These are phyloP conservation scores for Drosophila pseudoobscura DNA, from an alignment of 1,140 invertebrate species.

Conservation along the genomic window DNA sequence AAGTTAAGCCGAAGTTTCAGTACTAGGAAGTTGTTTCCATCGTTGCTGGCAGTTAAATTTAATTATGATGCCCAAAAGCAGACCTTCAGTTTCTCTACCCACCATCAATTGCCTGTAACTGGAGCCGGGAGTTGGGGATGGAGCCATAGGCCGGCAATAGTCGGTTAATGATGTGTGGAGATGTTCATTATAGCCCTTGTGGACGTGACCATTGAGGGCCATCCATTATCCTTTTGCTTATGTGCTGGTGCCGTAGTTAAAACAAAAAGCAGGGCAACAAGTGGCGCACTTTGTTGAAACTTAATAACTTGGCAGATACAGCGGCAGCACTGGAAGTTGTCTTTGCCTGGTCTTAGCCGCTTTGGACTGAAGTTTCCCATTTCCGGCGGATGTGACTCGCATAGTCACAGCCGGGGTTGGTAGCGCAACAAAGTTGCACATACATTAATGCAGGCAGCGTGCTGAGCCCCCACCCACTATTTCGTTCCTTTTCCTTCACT, in stretches of 20 bases:
- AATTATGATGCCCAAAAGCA: slow-evolving; percentile 73
- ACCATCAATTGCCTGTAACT: slow-evolving; percentile 57
- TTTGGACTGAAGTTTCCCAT: slow-evolving; percentile 54
- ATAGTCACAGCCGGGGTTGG: slow-evolving; percentile 15
- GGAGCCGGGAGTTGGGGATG: slow-evolving; percentile 32
- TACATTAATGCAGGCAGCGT: slow-evolving; percentile 71
- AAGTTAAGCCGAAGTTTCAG: slow-evolving; percentile 17
- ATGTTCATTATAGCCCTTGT: slow-evolving; percentile 57
- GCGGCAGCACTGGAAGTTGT: slow-evolving; percentile 8
- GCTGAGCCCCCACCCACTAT: not conserved
- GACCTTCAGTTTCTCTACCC: slow-evolving; percentile 12
- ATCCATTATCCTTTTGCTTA: slow-evolving; percentile 44
- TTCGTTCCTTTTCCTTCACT: not conserved
- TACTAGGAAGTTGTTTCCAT: slow-evolving; percentile 45
- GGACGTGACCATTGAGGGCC: slow-evolving; percentile 59
- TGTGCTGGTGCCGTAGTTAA: slow-evolving; percentile 14
- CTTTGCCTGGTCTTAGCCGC: slow-evolving; percentile 9
- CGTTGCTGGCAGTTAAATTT: slow-evolving; percentile 69
- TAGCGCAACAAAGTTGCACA: slow-evolving; percentile 53
- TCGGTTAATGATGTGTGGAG: slow-evolving; percentile 43
- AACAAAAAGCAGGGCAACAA: slow-evolving; percentile 47
- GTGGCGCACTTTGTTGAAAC: slow-evolving; percentile 72
- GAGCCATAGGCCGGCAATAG: slow-evolving; percentile 23
- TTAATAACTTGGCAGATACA: slow-evolving; percentile 56
- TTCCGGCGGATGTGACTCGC: slow-evolving; percentile 72